Evolutionary conservation across 2,113 vertebrate genomes (phyloP).

Genomic region (Dipodomys spectabilis): DNA sequence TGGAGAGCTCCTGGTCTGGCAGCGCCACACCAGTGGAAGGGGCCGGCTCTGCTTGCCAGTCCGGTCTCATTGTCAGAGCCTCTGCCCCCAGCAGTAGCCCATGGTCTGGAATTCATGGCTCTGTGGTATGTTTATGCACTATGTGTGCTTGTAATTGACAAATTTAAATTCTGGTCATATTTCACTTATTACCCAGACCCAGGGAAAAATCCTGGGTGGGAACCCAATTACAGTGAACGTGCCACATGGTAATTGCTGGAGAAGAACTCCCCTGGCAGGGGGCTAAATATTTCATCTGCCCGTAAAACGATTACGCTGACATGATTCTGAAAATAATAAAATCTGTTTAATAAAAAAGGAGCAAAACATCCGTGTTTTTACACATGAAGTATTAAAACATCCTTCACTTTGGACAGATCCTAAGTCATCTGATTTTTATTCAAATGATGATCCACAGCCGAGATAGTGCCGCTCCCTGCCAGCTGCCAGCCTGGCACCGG

Average conservation of each 20-base stretch:
- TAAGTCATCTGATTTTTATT: conserved; percentile 80
- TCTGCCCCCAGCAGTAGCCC: conserved; percentile 16
- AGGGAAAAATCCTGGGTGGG: conserved; percentile 70
- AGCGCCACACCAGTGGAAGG: background rate
- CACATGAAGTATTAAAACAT: conserved; percentile 77
- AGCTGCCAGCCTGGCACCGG: background rate
- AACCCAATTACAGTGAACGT: conserved; percentile 76
- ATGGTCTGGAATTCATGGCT: conserved; percentile 43
- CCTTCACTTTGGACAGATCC: conserved; percentile 79
- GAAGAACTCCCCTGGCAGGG: conserved; percentile 61
- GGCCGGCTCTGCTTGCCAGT: conserved; percentile 48
- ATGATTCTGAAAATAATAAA: conserved; percentile 83
- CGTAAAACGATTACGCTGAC: conserved; percentile 77
- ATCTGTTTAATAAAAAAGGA: conserved; percentile 82
- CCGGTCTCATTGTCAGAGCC: conserved; percentile 65
- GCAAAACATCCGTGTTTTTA: conserved; percentile 77
- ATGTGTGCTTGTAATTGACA: conserved; percentile 56
- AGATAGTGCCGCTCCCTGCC: background rate
- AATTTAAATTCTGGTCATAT: conserved; percentile 73
- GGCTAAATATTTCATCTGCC: conserved; percentile 71
- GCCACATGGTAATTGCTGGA: conserved; percentile 65
- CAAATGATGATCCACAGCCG: conserved; percentile 49
- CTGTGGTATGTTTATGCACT: conserved; percentile 54
- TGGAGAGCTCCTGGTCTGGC: conserved; percentile 30
- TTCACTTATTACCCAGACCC: conserved; percentile 78